phyloP scores from a whole-genome alignment of 2,113 vertebrate species.

The Romanogobio albipinnatus region DNA sequence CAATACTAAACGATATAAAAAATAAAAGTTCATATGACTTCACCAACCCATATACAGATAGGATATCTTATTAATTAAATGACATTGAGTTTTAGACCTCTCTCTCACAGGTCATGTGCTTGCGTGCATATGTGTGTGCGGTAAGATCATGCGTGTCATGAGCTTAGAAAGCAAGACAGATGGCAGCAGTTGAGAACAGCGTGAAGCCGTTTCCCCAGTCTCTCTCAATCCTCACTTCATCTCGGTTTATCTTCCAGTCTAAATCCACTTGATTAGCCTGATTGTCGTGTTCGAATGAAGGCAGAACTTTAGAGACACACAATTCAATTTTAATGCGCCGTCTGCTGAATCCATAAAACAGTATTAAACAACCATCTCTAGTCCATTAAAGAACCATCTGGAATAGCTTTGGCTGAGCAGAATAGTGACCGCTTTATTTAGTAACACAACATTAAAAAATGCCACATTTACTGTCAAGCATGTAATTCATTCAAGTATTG shows the following conservation, averaged over 20 bases:
- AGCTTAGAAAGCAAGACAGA: slow-evolving; percentile 68
- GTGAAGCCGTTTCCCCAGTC: slow-evolving; percentile 61
- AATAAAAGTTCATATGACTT: background rate
- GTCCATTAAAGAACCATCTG: background rate
- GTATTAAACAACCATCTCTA: background rate
- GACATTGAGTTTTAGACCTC: too few species aligned
- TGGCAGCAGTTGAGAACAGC: slow-evolving; percentile 60
- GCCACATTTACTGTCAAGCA: background rate
- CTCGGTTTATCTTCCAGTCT: slow-evolving; percentile 61
- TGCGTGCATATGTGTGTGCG: background rate
- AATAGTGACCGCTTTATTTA: background rate
- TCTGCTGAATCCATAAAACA: slow-evolving; percentile 3
- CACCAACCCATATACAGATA: background rate
- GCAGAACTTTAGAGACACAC: background rate
- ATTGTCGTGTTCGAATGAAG: slow-evolving; percentile 55
- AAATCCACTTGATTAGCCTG: slow-evolving; percentile 70
- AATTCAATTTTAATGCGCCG: background rate
- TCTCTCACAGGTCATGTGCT: too few species aligned
- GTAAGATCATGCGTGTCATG: background rate
- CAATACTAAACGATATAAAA: background rate
- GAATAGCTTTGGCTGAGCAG: background rate
- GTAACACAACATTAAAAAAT: background rate
- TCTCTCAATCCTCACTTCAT: slow-evolving; percentile 62
- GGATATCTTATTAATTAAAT: background rate
- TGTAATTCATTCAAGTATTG: background rate